A percentile compares a stretch with the other conserved stretches of the same genome.
Evolutionary conservation across 2,113 vertebrate genomes (phyloP).

Genomic region (Typhlomys cinereus): DNA sequence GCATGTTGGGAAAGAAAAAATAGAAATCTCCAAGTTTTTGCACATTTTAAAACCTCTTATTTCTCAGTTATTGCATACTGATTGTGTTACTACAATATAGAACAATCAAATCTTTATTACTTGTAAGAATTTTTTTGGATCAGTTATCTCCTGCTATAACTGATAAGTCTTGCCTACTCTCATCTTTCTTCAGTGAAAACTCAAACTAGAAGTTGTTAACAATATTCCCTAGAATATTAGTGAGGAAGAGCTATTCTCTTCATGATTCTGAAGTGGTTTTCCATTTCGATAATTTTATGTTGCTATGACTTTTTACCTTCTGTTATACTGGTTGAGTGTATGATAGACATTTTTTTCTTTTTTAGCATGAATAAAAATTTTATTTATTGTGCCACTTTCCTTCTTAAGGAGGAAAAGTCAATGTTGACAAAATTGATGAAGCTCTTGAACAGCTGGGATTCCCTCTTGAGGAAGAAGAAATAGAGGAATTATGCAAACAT

Average conservation of each 20-base stretch:
- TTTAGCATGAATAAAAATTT: neutral
- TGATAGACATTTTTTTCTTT: neutral
- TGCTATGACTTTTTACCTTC: neutral
- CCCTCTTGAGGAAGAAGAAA: slow-evolving; percentile 59
- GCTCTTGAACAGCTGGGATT: slow-evolving; percentile 48
- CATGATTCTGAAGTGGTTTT: neutral
- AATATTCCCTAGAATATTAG: neutral
- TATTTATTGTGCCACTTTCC: neutral
- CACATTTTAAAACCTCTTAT: neutral
- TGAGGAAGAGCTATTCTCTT: neutral
- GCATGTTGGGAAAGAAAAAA: neutral
- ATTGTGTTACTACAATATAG: neutral
- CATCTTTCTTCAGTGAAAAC: neutral
- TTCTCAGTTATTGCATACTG: neutral
- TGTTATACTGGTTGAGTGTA: neutral
- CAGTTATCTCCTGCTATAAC: neutral
- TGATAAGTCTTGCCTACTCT: neutral
- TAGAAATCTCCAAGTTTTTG: neutral
- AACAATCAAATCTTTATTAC: neutral
- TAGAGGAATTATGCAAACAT: neutral
- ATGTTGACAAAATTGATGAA: slow-evolving; percentile 53
- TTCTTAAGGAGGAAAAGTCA: slow-evolving; percentile 41
- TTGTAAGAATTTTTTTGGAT: neutral
- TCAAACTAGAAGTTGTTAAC: neutral
- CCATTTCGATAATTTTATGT: neutral